Evolutionary conservation across 30 jellyfish, hydroid and myxozoan genomes (phyloP).

Genomic region (Catostylus mosaicus): DNA sequence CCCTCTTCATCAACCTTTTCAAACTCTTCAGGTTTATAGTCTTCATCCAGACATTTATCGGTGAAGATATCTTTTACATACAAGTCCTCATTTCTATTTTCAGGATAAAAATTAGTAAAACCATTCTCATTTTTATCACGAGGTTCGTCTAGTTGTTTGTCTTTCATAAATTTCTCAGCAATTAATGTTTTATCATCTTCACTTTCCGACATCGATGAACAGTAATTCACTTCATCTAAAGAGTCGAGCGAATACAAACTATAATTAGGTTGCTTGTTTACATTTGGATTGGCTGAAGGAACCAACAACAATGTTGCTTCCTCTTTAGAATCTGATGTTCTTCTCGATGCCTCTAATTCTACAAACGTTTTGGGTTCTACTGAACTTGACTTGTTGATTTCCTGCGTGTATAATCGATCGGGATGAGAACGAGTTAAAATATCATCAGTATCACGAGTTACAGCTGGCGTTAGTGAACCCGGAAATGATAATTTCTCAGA

Average conservation of each 20-base stretch:
- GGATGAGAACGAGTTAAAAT: not conserved
- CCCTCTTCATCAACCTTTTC: not conserved
- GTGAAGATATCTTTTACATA: not conserved
- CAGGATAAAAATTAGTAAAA: not conserved
- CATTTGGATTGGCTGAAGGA: not conserved
- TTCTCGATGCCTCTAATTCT: not conserved
- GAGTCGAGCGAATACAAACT: not conserved
- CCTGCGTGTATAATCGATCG: too few relatives aligned
- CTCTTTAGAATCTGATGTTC: too few relatives aligned
- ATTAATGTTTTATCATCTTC: slow-evolving; percentile 16
- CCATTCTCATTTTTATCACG: not conserved
- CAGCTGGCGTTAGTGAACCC: not conserved
- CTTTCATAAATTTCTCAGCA: not conserved
- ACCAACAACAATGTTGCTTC: not conserved
- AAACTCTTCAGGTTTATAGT: not conserved
- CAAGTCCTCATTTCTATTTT: not conserved
- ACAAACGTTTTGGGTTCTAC: not conserved
- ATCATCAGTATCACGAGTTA: not conserved
- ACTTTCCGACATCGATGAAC: slow-evolving; percentile 3
- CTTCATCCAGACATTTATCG: not conserved
- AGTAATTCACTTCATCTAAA: not conserved
- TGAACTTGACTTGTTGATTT: not conserved
- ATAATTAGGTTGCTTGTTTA: not conserved
- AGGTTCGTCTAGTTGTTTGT: not conserved
- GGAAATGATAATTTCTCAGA: slow-evolving; percentile 70